Percentiles rank a stretch among this genome's conserved stretches.
Conservation (phyloP, 2,888 invertebrate species). For the Sericinus montela region DNA sequence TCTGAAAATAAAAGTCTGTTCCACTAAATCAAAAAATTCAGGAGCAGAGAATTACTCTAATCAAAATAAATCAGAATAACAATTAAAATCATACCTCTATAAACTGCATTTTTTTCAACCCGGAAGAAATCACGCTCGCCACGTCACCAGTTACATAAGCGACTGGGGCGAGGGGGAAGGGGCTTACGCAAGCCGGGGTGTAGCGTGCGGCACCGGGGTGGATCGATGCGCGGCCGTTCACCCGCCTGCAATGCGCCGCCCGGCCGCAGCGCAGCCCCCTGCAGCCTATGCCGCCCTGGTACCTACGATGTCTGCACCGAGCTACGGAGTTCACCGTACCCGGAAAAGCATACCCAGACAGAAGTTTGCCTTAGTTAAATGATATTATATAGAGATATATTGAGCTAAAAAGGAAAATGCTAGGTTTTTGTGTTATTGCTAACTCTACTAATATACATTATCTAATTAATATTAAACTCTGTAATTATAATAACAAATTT, state of each 20-base stretch:
- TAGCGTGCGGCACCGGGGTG: conserved; percentile 25
- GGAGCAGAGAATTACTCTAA: too few species aligned
- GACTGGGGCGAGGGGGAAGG: conserved; percentile 36
- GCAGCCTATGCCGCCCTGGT: conserved; percentile 57
- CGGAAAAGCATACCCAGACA: conserved; percentile 2
- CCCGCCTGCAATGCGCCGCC: conserved; percentile 77
- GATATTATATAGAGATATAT: too few species aligned
- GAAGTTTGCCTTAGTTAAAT: too few species aligned
- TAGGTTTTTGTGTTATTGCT: too few species aligned
- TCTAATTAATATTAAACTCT: too few species aligned
- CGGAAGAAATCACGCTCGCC: conserved; percentile 58
- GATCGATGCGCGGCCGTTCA: conserved; percentile 77
- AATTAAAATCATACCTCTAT: neutral
- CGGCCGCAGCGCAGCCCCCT: conserved; percentile 43
- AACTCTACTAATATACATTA: too few species aligned
- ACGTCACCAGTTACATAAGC: conserved; percentile 71
- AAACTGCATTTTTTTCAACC: conserved; percentile 22
- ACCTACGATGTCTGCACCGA: conserved; percentile 27
- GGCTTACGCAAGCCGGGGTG: conserved; percentile 54
- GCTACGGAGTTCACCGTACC: conserved; percentile 8
- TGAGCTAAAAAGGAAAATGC: too few species aligned
- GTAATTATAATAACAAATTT: too few species aligned
- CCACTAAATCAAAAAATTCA: too few species aligned
- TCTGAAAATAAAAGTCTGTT: too few species aligned
- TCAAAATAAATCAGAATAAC: too few species aligned